Percentiles rank a stretch among this genome's conserved stretches.
Conservation (phyloP, 2,888 invertebrate genomes). For the Ptilodon capucinus region DNA sequence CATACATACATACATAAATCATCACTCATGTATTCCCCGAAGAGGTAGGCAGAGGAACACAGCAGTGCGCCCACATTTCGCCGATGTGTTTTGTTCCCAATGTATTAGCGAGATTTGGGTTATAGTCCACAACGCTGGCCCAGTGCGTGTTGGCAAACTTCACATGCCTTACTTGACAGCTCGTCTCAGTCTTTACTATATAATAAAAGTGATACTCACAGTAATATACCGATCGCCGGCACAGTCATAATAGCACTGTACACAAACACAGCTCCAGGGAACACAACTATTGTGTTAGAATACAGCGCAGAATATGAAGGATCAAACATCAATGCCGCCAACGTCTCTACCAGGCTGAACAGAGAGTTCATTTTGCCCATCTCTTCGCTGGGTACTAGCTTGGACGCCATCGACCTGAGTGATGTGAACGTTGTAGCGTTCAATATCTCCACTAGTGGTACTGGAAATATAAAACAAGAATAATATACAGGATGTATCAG, state of each 20-base stretch:
- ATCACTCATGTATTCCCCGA: too few species aligned
- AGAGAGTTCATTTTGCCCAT: conserved; percentile 78
- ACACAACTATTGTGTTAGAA: conserved; percentile 49
- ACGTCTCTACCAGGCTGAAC: conserved; percentile 71
- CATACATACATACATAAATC: too few species aligned
- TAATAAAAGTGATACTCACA: conserved; percentile 56
- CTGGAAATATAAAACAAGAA: conserved; percentile 45
- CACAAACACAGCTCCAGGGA: conserved; percentile 63
- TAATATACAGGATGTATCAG: too few species aligned
- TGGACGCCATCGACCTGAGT: conserved; percentile 71
- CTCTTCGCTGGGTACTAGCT: conserved; percentile 69
- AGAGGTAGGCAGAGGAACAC: too few species aligned
- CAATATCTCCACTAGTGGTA: conserved; percentile 69
- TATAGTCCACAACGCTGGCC: too few species aligned
- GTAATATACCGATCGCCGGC: conserved; percentile 56
- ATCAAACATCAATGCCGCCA: conserved; percentile 69
- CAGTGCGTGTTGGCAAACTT: too few species aligned
- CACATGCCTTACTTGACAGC: too few species aligned
- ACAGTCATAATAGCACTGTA: conserved; percentile 65
- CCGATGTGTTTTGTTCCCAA: neutral
- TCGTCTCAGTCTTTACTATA: too few species aligned
- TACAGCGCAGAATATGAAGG: conserved; percentile 68
- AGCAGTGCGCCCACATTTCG: too few species aligned
- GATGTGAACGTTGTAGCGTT: conserved; percentile 77
- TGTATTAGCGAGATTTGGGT: too few species aligned